These are phyloP conservation scores for Boulengeromyrus knoepffleri DNA, from an alignment of 2,113 vertebrate species.

Conservation along the genomic window DNA sequence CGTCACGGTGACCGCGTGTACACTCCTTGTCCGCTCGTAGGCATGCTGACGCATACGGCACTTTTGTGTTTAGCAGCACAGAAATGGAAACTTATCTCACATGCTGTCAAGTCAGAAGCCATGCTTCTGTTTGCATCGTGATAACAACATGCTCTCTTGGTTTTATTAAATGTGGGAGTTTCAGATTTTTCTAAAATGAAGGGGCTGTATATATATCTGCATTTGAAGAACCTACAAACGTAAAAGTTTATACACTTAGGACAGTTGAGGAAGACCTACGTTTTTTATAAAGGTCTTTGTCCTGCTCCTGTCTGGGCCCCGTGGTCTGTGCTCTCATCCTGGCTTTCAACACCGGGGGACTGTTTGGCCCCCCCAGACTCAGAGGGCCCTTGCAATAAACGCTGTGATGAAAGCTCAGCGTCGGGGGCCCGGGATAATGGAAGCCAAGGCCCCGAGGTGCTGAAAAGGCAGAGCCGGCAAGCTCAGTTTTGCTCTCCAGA, in stretches of 20 bases:
- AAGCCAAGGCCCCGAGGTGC: background rate
- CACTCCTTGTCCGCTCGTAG: background rate
- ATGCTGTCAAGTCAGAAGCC: background rate
- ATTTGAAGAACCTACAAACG: background rate
- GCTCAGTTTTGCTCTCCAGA: background rate
- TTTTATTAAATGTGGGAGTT: background rate
- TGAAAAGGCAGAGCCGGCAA: background rate
- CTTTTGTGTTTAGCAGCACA: background rate
- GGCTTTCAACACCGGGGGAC: background rate
- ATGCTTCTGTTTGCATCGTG: background rate
- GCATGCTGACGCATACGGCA: background rate
- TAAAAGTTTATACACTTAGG: background rate
- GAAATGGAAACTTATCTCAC: background rate
- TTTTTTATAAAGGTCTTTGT: background rate
- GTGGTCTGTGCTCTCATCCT: background rate
- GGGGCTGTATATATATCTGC: background rate
- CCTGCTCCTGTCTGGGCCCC: background rate
- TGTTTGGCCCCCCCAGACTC: background rate
- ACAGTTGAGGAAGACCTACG: background rate
- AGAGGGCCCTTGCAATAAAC: background rate
- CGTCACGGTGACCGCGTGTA: background rate
- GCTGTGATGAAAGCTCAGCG: conserved; percentile 10
- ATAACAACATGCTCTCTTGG: background rate
- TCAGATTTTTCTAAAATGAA: background rate
- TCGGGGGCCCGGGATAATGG: background rate